These are phyloP conservation scores for Autographa gamma DNA, from an alignment of 2,888 invertebrate species.

Conservation along the genomic window DNA sequence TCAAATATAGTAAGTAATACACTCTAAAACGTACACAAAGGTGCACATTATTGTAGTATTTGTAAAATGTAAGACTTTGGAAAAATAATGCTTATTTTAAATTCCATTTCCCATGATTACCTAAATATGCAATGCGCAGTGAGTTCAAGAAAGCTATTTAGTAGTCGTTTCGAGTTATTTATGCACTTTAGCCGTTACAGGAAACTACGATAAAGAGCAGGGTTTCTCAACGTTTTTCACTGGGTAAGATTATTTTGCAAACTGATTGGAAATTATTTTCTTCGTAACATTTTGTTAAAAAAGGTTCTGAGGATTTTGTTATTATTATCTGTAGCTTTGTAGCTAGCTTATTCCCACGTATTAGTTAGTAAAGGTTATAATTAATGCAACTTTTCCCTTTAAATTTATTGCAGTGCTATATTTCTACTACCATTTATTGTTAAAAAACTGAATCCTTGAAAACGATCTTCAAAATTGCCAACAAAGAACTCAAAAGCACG, in stretches of 20 bases:
- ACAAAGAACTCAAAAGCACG: background rate
- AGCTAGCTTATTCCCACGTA: too few relatives aligned
- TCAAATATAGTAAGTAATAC: too few relatives aligned
- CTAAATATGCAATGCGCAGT: conserved; percentile 3
- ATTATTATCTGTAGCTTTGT: too few relatives aligned
- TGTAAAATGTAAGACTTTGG: background rate
- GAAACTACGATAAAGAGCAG: background rate
- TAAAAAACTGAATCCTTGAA: background rate
- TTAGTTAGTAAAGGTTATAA: too few relatives aligned
- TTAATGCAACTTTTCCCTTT: too few relatives aligned
- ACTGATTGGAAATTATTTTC: background rate
- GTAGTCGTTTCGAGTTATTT: conserved; percentile 3
- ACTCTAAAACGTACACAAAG: too few relatives aligned
- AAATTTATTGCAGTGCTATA: too few relatives aligned
- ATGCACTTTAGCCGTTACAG: background rate
- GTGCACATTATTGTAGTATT: too few relatives aligned
- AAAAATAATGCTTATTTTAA: background rate
- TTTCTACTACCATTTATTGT: too few relatives aligned
- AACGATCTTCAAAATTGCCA: background rate
- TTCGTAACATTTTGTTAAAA: too few relatives aligned
- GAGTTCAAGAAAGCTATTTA: conserved; percentile 3
- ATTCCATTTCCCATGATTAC: background rate
- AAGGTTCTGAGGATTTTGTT: too few relatives aligned
- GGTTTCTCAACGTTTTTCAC: background rate
- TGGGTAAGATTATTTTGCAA: background rate